Evolutionary conservation across 2,113 vertebrate genomes (phyloP).

Genomic region (Ariopsis seemanni): DNA sequence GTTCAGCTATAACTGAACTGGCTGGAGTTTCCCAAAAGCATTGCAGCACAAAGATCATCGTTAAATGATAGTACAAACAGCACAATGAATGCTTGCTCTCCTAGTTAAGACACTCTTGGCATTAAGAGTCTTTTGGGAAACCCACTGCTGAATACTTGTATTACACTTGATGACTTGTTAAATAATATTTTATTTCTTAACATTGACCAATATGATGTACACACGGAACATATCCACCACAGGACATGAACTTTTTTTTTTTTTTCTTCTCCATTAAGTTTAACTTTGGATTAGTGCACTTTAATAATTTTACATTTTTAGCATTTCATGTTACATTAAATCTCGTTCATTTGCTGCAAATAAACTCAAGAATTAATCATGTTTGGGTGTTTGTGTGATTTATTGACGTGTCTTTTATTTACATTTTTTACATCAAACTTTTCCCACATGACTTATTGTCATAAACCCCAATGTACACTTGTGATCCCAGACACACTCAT

Average conservation of each 20-base stretch:
- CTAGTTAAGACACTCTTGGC: too few relatives aligned
- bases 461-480: neutral
- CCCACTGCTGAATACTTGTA: neutral
- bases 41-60: too few relatives aligned
- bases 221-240: conserved; percentile 4
- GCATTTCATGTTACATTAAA: conserved; percentile 9
- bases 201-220: neutral
- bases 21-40: too few relatives aligned
- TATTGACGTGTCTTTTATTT: conserved; percentile 30
- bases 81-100: too few relatives aligned
- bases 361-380: conserved; percentile 15
- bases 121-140: too few relatives aligned
- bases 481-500: neutral
- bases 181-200: conserved; percentile 1
- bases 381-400: conserved; percentile 25
- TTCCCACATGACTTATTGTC: neutral
- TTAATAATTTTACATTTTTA: conserved; percentile 12
- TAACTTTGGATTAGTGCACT: conserved; percentile 5
- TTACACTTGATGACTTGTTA: neutral
- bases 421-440: conserved; percentile 10
- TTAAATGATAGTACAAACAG: too few relatives aligned
- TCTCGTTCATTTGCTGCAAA: conserved; percentile 38
- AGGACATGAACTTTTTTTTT: neutral
- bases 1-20: neutral
- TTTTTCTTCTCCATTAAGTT: conserved; percentile 11